phyloP scores from a whole-genome alignment of 2,113 vertebrate species.

The Egretta garzetta region DNA sequence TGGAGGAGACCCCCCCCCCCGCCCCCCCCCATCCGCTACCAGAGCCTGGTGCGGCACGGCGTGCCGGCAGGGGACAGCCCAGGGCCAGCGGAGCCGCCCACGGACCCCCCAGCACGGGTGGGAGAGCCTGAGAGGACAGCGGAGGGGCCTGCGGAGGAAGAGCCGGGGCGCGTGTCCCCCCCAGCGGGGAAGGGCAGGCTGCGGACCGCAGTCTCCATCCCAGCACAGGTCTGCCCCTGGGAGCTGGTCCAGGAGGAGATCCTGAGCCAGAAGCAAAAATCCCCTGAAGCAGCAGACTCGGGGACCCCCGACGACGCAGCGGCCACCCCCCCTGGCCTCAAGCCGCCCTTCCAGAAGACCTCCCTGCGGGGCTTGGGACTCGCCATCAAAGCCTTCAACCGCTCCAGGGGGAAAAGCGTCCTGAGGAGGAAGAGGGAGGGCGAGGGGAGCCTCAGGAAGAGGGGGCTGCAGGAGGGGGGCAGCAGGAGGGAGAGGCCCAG shows the following conservation, averaged over 20 bases:
- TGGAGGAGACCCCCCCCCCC: too few species aligned
- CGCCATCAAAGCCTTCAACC: slow-evolving; percentile 70
- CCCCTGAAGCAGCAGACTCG: rapidly evolving
- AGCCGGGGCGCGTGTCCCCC: rapidly evolving
- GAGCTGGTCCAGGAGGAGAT: slow-evolving; percentile 39
- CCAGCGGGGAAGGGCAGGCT: neutral
- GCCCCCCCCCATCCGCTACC: slow-evolving; percentile 38
- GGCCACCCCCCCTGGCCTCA: neutral
- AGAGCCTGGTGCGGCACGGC: slow-evolving; percentile 36
- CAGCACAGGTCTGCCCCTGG: slow-evolving; percentile 50
- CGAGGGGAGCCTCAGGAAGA: neutral
- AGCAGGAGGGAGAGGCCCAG: neutral
- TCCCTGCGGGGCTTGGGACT: slow-evolving; percentile 65
- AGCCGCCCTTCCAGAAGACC: neutral
- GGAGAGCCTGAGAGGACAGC: neutral
- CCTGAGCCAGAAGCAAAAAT: neutral
- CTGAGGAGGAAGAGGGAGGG: slow-evolving; percentile 23
- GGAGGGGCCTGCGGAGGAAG: neutral
- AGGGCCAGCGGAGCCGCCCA: rapidly evolving
- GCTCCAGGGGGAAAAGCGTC: slow-evolving; percentile 22
- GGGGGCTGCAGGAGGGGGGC: neutral
- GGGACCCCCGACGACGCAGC: neutral
- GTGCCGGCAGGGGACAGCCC: neutral
- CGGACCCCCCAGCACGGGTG: rapidly evolving
- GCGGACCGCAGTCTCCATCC: neutral